phyloP scores from a whole-genome alignment of 2,797 vertebrate genomes.

The Clamator glandarius region DNA sequence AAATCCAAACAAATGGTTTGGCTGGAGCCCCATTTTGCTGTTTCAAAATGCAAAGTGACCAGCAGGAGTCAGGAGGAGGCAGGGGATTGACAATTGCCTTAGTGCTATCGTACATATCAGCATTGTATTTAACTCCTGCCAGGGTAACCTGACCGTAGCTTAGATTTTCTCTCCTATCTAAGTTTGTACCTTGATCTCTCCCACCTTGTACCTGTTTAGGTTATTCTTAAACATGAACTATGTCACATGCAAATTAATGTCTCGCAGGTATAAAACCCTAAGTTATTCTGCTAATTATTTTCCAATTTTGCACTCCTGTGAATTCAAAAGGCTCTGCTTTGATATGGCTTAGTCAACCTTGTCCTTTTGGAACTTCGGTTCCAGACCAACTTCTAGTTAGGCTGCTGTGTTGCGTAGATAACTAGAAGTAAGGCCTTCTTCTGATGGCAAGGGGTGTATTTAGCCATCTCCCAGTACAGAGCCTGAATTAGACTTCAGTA shows the following conservation, averaged over 20 bases:
- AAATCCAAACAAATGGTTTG: constrained; percentile 3
- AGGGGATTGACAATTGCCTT: background rate
- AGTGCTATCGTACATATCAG: background rate
- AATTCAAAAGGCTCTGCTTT: background rate
- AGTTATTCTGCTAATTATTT: background rate
- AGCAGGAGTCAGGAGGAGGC: background rate
- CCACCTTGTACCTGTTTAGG: background rate
- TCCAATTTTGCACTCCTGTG: background rate
- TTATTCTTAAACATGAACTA: background rate
- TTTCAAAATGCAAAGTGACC: background rate
- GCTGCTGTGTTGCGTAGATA: background rate
- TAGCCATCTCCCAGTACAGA: background rate
- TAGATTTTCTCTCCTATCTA: background rate
- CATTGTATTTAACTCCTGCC: background rate
- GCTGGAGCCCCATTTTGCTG: background rate
- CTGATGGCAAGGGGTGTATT: background rate
- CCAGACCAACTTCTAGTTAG: background rate
- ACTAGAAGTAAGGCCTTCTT: background rate
- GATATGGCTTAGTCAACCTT: background rate
- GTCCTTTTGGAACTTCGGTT: background rate
- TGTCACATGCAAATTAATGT: background rate
- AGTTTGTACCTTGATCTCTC: background rate
- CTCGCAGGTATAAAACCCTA: background rate
- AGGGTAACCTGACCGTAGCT: background rate
- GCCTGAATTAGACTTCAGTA: background rate